These are phyloP conservation scores for Lota lota DNA, from an alignment of 2,113 vertebrate species.

Conservation along the genomic window DNA sequence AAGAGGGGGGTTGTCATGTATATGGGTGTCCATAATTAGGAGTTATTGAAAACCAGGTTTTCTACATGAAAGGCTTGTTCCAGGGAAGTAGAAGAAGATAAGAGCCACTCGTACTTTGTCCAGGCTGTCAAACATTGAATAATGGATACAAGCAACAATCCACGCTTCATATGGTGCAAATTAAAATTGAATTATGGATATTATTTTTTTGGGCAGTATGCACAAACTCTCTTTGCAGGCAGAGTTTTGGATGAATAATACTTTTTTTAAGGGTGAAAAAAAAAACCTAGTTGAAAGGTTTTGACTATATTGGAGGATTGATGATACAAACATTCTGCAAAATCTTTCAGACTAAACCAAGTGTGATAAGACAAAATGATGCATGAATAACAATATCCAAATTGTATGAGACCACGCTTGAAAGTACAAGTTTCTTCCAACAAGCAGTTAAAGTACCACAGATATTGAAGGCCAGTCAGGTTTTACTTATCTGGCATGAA, in stretches of 20 bases:
- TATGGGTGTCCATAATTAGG: constrained; percentile 32
- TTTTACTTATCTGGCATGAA: too few species aligned
- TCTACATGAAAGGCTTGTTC: constrained; percentile 23
- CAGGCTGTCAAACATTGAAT: constrained; percentile 19
- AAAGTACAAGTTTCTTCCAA: too few species aligned
- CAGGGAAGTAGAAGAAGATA: constrained; percentile 22
- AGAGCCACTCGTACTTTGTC: not conserved
- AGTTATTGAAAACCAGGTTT: constrained; percentile 38
- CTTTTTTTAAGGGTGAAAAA: too few species aligned
- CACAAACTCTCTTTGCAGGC: not conserved
- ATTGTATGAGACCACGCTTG: too few species aligned
- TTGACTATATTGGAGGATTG: constrained; percentile 54
- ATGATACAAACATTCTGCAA: constrained; percentile 65
- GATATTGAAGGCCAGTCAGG: too few species aligned
- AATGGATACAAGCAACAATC: constrained; percentile 25
- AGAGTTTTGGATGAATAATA: not conserved
- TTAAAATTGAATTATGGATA: constrained; percentile 7
- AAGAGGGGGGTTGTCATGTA: constrained; percentile 11
- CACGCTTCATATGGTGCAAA: constrained; percentile 16
- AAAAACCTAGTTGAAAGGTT: constrained; percentile 14
- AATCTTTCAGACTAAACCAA: constrained; percentile 41
- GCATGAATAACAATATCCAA: too few species aligned
- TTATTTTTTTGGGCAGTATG: constrained; percentile 5
- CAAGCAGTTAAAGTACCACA: too few species aligned
- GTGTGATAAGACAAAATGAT: constrained; percentile 13